Evolutionary conservation across 1,140 invertebrate genomes (phyloP).

Genomic region (Acromyrmex echinatior): DNA sequence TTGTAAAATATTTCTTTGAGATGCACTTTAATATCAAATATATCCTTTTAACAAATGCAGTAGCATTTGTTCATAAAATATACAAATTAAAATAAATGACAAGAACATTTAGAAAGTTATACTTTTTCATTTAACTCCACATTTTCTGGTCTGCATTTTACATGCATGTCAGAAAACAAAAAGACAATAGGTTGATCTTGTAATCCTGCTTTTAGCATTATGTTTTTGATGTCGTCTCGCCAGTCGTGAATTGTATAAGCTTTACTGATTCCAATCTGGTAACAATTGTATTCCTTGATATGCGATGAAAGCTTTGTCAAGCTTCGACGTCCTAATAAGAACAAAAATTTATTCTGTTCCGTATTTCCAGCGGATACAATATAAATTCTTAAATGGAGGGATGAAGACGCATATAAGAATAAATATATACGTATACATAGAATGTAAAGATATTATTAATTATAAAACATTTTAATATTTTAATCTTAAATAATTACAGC

Average conservation of each 20-base stretch:
- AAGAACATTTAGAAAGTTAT: neutral
- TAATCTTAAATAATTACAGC: neutral
- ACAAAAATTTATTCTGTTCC: slow-evolving; percentile 26
- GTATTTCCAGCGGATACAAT: neutral
- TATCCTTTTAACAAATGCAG: neutral
- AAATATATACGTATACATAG: neutral
- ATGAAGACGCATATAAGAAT: neutral
- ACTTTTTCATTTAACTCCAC: neutral
- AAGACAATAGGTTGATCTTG: slow-evolving; percentile 89
- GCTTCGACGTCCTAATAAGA: slow-evolving; percentile 88
- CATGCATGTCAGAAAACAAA: slow-evolving; percentile 90
- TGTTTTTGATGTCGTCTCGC: slow-evolving; percentile 89
- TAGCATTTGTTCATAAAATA: neutral
- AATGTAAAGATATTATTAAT: neutral
- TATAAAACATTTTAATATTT: neutral
- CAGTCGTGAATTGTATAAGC: slow-evolving; percentile 87
- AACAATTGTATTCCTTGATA: slow-evolving; percentile 88
- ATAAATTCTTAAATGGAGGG: neutral
- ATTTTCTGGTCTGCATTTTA: slow-evolving; percentile 60
- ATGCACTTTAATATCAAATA: neutral
- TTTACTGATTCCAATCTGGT: slow-evolving; percentile 87
- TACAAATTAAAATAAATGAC: neutral
- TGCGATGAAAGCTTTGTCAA: slow-evolving; percentile 89
- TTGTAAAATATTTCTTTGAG: neutral
- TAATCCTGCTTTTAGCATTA: slow-evolving; percentile 88